Evolutionary conservation across 1,140 invertebrate genomes (phyloP), one percentile per base, ranked within the genome.

Genomic region (Penaeus vannamei): DNA sequence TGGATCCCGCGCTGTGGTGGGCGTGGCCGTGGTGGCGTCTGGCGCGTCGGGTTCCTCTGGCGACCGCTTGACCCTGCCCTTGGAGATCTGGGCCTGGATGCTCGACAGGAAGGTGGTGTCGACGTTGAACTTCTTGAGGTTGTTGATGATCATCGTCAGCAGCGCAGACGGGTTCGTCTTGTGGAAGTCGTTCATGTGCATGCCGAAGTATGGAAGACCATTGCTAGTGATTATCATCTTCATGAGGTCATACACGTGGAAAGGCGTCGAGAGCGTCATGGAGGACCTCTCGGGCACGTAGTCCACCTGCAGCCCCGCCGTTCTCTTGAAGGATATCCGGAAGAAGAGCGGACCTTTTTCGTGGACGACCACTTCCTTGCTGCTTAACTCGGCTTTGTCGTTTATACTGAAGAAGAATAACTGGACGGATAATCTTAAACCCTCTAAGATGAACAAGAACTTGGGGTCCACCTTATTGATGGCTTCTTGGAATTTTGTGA

Each of bases 121-220:
- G 32, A 91, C 89, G 42, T 90, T 91, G 76, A 90, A 91, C 77
- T 90, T 90, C 32, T 90, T 87, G 32, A 91, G 85, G 22, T 87
- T 88, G 42, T 91, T 83, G 19, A 91, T 90, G 22, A 91, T 85
- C 62, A 91, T 90, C 53, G 66, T 90, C 26, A 91, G 77, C 20
- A 91, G 83, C 7, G 89, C 82, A 14, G 85, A 88, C 20, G 91
- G 91, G n/a, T 89, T 91, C 29, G 91, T 91, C 59, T 88, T 64
- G 80, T 88, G 81, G 69, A 85, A 88, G 36, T 91, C 91, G 84
- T 91, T 87, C 89, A 91, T 91, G 77, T 91, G 89, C 62, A 91
- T 88, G 5, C 89, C 89, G 79, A 91, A 91, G 77, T 90, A 90
- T 8, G 89, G 89, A 62, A 91, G 36, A 10, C 86, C 76, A 64